Evolutionary conservation across 2,888 invertebrate genomes (phyloP).

Genomic region (Busseola fusca): DNA sequence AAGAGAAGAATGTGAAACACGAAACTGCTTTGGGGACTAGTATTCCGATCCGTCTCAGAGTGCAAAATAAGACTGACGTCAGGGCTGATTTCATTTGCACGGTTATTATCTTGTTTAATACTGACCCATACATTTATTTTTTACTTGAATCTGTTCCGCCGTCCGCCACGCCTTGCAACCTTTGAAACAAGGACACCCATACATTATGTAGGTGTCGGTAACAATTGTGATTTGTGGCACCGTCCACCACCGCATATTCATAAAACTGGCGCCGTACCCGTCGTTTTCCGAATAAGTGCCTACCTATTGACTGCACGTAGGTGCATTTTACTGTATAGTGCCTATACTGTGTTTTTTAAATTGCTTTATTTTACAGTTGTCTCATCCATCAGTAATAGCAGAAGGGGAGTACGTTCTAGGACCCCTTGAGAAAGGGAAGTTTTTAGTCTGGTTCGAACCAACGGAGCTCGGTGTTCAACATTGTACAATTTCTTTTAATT

Average conservation of each 20-base stretch:
- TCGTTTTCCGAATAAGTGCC: background rate
- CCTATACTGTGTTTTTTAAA: background rate
- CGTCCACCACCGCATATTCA: background rate
- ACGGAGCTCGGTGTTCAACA: slow-evolving; percentile 76
- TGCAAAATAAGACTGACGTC: slow-evolving; percentile 77
- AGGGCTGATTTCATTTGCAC: slow-evolving; percentile 73
- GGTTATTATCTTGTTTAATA: slow-evolving; percentile 64
- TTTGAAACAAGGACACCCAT: background rate
- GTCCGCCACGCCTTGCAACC: too few relatives aligned
- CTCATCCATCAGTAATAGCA: slow-evolving; percentile 77
- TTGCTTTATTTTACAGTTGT: slow-evolving; percentile 67
- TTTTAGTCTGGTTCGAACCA: slow-evolving; percentile 81
- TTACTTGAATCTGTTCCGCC: background rate
- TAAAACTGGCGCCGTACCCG: background rate
- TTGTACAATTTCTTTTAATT: slow-evolving; percentile 78
- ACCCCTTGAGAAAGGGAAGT: slow-evolving; percentile 81
- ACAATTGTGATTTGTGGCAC: background rate
- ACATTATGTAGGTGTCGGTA: background rate
- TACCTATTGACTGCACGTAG: too few relatives aligned
- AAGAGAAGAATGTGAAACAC: slow-evolving; percentile 77
- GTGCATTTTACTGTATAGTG: too few relatives aligned
- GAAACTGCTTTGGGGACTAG: slow-evolving; percentile 74
- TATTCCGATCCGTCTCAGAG: slow-evolving; percentile 77
- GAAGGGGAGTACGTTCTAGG: slow-evolving; percentile 73
- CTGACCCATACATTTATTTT: background rate